Conservation (phyloP, 1,140 invertebrate genomes). For the Musca vetustissima region DNA sequence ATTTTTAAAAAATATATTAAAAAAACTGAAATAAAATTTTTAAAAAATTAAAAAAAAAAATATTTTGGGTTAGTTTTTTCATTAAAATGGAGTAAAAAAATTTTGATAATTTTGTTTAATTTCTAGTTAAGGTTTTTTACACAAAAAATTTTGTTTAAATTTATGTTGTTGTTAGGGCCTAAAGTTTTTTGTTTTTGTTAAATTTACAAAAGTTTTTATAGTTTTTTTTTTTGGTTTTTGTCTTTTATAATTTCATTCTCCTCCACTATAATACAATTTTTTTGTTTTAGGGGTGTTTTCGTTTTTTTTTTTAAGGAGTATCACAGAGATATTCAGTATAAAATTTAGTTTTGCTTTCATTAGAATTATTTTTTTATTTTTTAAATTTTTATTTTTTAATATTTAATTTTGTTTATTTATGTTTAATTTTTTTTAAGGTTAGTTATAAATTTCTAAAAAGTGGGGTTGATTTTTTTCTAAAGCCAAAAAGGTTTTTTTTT, state of each 20-base stretch:
- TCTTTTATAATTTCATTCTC: too few relatives aligned
- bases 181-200: conserved; percentile 39
- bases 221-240: conserved; percentile 27
- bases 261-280: conserved; percentile 11
- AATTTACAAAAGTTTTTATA: conserved; percentile 54
- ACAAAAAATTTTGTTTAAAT: conserved; percentile 39
- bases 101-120: conserved; percentile 22
- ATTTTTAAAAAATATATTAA: neutral
- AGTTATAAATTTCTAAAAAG: conserved; percentile 41
- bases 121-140: conserved; percentile 18
- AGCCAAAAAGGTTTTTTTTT: conserved; percentile 49
- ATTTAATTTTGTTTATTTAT: too few relatives aligned
- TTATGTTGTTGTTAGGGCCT: conserved; percentile 48
- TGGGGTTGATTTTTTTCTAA: conserved; percentile 49
- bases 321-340: conserved; percentile 57
- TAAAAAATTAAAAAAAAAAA: neutral
- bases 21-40: neutral
- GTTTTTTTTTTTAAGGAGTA: conserved; percentile 41
- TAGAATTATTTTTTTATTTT: conserved; percentile 46
- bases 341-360: conserved; percentile 52
- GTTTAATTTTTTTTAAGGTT: neutral
- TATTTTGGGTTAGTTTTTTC: neutral
- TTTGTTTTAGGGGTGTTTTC: conserved; percentile 22
- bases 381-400: conserved; percentile 29
- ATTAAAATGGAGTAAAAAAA: conserved; percentile 20